Evolutionary conservation across 2,113 vertebrate genomes (phyloP).

Genomic region (Actinemys pallida): DNA sequence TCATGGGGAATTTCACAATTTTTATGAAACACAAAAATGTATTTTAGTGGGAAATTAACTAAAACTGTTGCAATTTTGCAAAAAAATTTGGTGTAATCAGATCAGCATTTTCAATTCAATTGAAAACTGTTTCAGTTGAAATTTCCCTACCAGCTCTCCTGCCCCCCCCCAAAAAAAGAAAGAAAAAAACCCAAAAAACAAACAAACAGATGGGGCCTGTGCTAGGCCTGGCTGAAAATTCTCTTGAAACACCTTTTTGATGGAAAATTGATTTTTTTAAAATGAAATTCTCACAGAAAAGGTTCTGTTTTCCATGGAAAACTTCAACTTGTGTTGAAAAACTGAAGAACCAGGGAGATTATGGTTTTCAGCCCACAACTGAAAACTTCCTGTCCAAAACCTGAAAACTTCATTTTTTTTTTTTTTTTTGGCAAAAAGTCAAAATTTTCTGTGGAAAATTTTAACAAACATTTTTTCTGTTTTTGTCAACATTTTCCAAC

Average conservation of each 20-base stretch:
- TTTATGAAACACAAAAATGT: background rate
- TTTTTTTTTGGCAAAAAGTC: conserved; percentile 8
- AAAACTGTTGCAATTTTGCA: background rate
- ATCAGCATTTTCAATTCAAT: background rate
- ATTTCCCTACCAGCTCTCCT: background rate
- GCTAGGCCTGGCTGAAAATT: background rate
- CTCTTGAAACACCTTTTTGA: background rate
- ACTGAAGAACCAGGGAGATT: background rate
- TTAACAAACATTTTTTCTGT: background rate
- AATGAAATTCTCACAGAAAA: background rate
- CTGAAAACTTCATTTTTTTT: background rate
- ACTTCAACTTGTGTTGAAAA: background rate
- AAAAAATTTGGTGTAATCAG: background rate
- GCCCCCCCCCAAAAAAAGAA: background rate
- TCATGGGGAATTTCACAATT: background rate
- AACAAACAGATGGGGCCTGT: background rate
- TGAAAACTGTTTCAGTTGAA: background rate
- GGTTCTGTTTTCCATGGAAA: background rate
- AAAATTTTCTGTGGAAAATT: background rate
- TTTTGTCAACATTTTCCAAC: background rate
- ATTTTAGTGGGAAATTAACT: background rate
- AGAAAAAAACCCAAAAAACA: too few relatives aligned
- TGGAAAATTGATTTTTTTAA: background rate
- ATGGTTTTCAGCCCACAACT: background rate
- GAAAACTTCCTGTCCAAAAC: background rate